Percentiles rank a stretch among this genome's conserved stretches.
Evolutionary conservation across 64 coral and sea anemone species (phyloP).

Genomic region (Acropora tenuis): DNA sequence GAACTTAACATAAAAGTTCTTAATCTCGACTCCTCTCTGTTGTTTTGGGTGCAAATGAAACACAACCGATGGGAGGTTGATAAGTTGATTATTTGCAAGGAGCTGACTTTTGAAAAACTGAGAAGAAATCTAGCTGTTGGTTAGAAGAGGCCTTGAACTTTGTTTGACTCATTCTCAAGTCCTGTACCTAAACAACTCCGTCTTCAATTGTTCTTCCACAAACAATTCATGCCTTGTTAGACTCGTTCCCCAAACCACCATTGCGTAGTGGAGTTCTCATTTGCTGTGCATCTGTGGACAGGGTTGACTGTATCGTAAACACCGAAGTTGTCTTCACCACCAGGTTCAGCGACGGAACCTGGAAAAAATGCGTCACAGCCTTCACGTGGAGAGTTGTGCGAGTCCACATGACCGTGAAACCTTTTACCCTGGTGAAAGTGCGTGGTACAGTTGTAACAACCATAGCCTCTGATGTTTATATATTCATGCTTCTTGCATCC

Average conservation of each 20-base stretch:
- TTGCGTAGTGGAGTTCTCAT: slow-evolving; percentile 58
- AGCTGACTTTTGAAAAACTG: background rate
- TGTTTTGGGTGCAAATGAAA: too few species aligned
- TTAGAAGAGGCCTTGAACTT: too few species aligned
- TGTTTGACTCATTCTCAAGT: too few species aligned
- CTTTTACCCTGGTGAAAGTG: background rate
- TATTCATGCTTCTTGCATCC: slow-evolving; percentile 38
- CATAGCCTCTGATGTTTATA: slow-evolving; percentile 46
- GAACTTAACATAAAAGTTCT: too few species aligned
- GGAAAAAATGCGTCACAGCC: slow-evolving; percentile 17
- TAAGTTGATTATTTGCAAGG: too few species aligned
- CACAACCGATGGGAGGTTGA: too few species aligned
- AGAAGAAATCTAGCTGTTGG: too few species aligned
- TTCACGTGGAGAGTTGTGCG: background rate
- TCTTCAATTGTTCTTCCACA: background rate
- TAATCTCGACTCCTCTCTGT: too few species aligned
- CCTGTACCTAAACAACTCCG: too few species aligned
- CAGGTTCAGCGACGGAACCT: background rate
- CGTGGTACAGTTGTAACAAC: slow-evolving; percentile 46
- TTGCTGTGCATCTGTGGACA: slow-evolving; percentile 51
- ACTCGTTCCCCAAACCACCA: slow-evolving; percentile 64
- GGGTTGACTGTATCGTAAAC: background rate
- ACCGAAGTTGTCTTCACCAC: slow-evolving; percentile 65
- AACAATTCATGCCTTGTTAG: background rate
- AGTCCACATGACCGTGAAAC: slow-evolving; percentile 40